Evolutionary conservation across 2,113 vertebrate genomes (phyloP).

Genomic region (Cercocebus atys): DNA sequence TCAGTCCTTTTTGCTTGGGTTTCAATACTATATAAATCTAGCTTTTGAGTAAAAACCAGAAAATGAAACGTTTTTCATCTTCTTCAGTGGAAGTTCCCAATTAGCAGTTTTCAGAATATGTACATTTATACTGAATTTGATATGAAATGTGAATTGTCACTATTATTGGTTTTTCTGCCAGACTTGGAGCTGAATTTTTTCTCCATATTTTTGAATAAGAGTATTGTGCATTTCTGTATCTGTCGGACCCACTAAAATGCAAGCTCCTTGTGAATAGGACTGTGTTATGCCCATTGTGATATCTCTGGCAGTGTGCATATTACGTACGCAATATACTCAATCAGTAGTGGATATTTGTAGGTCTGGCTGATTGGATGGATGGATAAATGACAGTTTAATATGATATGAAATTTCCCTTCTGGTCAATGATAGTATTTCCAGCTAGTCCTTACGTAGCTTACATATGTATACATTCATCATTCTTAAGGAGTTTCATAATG

Average conservation of each 20-base stretch:
- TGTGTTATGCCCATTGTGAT: fast-evolving
- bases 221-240: background rate
- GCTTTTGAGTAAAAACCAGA: background rate
- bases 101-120: background rate
- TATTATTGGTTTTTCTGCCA: background rate
- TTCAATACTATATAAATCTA: background rate
- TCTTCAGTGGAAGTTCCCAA: background rate
- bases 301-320: background rate
- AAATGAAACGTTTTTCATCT: background rate
- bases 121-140: background rate
- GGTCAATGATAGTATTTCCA: background rate
- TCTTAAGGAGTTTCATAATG: background rate
- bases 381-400: background rate
- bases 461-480: background rate
- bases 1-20: background rate
- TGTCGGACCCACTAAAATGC: background rate
- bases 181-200: background rate
- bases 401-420: background rate
- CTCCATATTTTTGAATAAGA: background rate
- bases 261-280: background rate
- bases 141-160: background rate
- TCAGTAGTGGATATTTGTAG: background rate
- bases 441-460: background rate
- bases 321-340: background rate
- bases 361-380: background rate